Evolutionary conservation across 1,140 invertebrate species (phyloP).

Genomic region (Cotesia glomerata): DNA sequence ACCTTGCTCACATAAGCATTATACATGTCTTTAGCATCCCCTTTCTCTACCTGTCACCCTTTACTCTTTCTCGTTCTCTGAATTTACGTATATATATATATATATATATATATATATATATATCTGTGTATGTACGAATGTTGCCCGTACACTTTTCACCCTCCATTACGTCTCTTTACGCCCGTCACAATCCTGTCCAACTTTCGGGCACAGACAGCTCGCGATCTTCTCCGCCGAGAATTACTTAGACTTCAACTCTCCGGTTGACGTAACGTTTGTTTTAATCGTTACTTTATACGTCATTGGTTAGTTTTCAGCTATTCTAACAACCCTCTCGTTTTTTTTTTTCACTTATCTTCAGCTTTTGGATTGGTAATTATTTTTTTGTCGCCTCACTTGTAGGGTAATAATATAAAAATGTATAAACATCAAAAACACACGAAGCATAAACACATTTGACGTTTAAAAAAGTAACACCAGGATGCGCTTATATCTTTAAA

Average conservation of each 20-base stretch:
- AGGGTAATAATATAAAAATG: no score
- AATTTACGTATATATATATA: no score
- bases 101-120: no score
- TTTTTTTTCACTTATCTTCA: no score
- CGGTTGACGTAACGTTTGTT: neutral
- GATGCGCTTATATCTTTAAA: no score
- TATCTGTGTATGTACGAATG: no score
- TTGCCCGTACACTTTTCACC: neutral
- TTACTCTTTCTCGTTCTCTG: neutral
- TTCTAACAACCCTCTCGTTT: no score
- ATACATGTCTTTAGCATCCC: neutral
- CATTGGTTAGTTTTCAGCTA: neutral
- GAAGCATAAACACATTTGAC: no score
- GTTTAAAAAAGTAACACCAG: no score
- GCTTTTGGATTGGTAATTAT: no score
- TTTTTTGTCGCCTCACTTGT: no score
- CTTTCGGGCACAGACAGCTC: neutral
- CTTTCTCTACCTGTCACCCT: constrained; percentile 4
- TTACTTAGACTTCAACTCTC: constrained; percentile 2
- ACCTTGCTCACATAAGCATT: neutral
- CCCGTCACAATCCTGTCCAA: constrained; percentile 7
- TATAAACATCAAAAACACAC: no score
- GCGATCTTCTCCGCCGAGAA: constrained; percentile 8
- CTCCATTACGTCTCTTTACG: constrained; percentile 11
- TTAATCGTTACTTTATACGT: neutral